Evolutionary conservation across 2,888 invertebrate genomes (phyloP).

Genomic region (Torymus aiolomorphi): DNA sequence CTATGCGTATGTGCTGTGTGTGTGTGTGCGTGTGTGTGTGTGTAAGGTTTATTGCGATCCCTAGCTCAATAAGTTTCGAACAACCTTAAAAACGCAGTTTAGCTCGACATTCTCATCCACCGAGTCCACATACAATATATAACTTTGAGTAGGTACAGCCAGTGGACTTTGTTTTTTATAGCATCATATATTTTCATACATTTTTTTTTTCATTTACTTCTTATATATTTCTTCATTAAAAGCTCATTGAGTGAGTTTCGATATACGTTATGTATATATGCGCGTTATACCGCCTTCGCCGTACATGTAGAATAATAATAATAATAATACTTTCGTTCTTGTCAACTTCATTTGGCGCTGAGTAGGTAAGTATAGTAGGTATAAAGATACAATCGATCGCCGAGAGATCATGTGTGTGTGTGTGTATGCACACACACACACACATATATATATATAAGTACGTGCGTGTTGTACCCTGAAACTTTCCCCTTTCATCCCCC

Average conservation of each 20-base stretch:
- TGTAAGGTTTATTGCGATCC: constrained; percentile 35
- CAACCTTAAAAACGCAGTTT: constrained; percentile 41
- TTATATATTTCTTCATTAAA: constrained; percentile 34
- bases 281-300: constrained; percentile 26
- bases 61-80: constrained; percentile 7
- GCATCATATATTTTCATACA: constrained; percentile 1
- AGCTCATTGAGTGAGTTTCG: constrained; percentile 53
- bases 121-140: neutral
- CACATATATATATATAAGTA: no score
- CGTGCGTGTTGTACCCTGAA: constrained; percentile 19
- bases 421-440: no score
- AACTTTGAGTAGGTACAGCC: neutral
- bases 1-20: neutral
- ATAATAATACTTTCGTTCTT: neutral
- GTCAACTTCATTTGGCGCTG: constrained; percentile 6
- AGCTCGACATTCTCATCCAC: constrained; percentile 24
- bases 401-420: constrained; percentile 11
- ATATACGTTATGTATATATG: constrained; percentile 37
- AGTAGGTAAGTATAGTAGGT: constrained; percentile 13
- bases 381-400: constrained; percentile 21
- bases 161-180: neutral
- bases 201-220: constrained; percentile 8
- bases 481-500: neutral
- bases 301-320: constrained; percentile 16
- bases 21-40: no score